These are phyloP conservation scores for Lottia gigantea DNA, from an alignment of 2,888 invertebrate genomes.

Conservation along the genomic window DNA sequence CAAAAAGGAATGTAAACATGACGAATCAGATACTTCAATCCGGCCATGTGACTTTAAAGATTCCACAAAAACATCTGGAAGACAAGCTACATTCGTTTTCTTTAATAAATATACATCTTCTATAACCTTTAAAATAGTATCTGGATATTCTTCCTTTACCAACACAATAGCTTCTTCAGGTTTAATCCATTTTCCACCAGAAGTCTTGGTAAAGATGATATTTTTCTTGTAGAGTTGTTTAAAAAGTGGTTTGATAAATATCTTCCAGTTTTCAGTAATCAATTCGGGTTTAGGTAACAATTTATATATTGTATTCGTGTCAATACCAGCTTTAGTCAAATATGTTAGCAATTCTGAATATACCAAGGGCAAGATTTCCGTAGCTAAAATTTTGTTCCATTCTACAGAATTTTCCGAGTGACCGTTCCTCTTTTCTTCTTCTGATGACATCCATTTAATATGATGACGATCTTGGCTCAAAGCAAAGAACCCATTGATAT, in stretches of 20 bases:
- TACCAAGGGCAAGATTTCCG: slow-evolving; percentile 50
- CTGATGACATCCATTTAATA: slow-evolving; percentile 59
- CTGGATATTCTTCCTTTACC: neutral
- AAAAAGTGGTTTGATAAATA: slow-evolving; percentile 46
- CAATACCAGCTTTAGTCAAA: slow-evolving; percentile 21
- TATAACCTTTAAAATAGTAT: neutral
- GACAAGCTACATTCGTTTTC: slow-evolving; percentile 6
- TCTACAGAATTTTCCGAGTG: slow-evolving; percentile 44
- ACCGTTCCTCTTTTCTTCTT: slow-evolving; percentile 29
- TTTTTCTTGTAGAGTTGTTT: slow-evolving; percentile 29
- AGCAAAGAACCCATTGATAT: slow-evolving; percentile 63
- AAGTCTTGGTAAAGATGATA: neutral
- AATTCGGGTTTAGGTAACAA: slow-evolving; percentile 25
- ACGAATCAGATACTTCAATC: neutral
- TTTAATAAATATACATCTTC: neutral
- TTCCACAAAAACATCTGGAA: neutral
- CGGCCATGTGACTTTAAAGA: neutral
- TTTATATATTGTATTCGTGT: slow-evolving; percentile 24
- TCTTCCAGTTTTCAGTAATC: slow-evolving; percentile 35
- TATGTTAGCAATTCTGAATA: slow-evolving; percentile 39
- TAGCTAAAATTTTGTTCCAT: slow-evolving; percentile 59
- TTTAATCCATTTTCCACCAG: slow-evolving; percentile 15
- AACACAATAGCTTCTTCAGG: neutral
- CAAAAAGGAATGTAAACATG: neutral
- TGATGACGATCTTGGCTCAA: slow-evolving; percentile 59